Evolutionary conservation across 2,888 invertebrate genomes (phyloP).

Genomic region (Cosmopolites sordidus): DNA sequence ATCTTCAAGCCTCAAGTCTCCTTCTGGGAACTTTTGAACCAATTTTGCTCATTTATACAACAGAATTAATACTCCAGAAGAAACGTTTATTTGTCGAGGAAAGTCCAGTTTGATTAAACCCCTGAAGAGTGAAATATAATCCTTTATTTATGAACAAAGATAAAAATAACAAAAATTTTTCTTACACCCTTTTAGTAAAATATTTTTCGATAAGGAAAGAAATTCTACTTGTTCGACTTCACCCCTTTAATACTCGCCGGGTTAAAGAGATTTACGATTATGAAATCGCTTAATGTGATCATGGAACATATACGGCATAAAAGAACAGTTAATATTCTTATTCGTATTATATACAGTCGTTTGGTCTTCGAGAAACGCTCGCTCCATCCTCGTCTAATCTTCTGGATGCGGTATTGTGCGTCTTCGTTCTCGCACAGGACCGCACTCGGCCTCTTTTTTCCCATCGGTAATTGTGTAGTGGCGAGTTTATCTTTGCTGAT

Average conservation of each 20-base stretch:
- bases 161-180: too few species aligned
- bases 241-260: slow-evolving; percentile 23
- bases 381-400: slow-evolving; percentile 27
- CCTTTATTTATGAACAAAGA: too few species aligned
- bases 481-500: too few species aligned
- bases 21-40: too few species aligned
- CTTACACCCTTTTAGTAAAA: too few species aligned
- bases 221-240: neutral
- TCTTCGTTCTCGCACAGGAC: slow-evolving; percentile 18
- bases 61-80: too few species aligned
- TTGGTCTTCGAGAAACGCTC: slow-evolving; percentile 27
- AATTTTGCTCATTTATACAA: too few species aligned
- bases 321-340: slow-evolving; percentile 46
- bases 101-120: too few species aligned
- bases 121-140: too few species aligned
- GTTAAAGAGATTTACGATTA: slow-evolving; percentile 36
- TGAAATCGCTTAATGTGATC: slow-evolving; percentile 41
- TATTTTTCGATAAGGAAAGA: slow-evolving; percentile 4
- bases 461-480: too few species aligned
- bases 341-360: slow-evolving; percentile 29
- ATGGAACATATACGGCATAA: slow-evolving; percentile 37
- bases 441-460: neutral
- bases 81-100: too few species aligned
- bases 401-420: slow-evolving; percentile 20
- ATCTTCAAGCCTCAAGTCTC: too few species aligned